Evolutionary conservation across 2,888 invertebrate species (phyloP), one percentile per base, ranked within the genome.

Genomic region (Tholera decimalis): DNA sequence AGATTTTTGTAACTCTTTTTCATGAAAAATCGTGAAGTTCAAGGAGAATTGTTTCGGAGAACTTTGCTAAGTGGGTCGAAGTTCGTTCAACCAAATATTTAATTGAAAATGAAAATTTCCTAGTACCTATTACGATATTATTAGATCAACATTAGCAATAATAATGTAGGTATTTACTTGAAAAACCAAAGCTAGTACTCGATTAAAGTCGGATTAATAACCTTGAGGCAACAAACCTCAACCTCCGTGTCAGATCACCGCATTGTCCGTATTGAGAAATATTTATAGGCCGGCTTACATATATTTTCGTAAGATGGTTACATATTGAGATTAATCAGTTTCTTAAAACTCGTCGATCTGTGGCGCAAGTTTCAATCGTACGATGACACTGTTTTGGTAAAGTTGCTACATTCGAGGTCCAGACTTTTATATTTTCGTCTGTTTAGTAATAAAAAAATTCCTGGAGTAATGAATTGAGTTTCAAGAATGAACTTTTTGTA

Each of bases 221-320:
- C 72, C 62, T 73, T 62, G 47, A 70, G 22, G 26, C 28, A 28
- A 39, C 24, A 56, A 53, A 63, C 13, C 43, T 11, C 11, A 63
- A 41, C 73, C 44, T 72, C 55, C 44, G 20, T 15, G n/a, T 24
- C n/a, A n/a, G n/a, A n/a, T n/a, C 41, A 44, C 44, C 41, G 35
- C 50, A 72, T 73, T 58, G 53, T 58, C 50, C 49, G 20, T 57
- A 78, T 78, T 57, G 28, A 37, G 78, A 65, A 73, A 74, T 30
- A 41, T 60, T 73, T 78, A 78, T 57, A 57, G 60, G 53, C 39
- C 44, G 37, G 47, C 44, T 63, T 43, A 39, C 54, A 64, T 61
- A 67, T 75, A 50, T 73, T 80, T 73, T 80, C 69, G 81, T 50
- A 77, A 77, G 53, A 57, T 43, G 18, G 49, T 75, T 66, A 57